Percentiles rank a stretch among this genome's conserved stretches.
These are phyloP conservation scores for Pristionchus fissidentatus DNA, from an alignment of 2,888 invertebrate genomes.

Conservation along the genomic window DNA sequence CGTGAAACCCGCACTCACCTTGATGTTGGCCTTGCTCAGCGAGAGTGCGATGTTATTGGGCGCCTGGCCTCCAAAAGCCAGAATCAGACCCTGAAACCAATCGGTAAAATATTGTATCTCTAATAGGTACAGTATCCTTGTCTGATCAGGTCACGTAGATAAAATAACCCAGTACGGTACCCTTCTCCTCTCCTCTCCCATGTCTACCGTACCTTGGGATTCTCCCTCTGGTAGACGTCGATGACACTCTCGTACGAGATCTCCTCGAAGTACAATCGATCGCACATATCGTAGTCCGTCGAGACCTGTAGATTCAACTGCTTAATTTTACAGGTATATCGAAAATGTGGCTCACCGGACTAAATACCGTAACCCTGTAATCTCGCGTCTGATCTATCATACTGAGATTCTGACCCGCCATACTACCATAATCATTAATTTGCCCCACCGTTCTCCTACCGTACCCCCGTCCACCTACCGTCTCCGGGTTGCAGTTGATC, in stretches of 20 bases:
- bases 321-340: not conserved
- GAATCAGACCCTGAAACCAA: constrained; percentile 89
- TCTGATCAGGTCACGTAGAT: no score
- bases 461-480: constrained; percentile 81
- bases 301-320: constrained; percentile 78
- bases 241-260: constrained; percentile 82
- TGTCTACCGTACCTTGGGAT: constrained; percentile 34
- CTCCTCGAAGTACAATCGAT: constrained; percentile 98
- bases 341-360: not conserved
- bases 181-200: not conserved
- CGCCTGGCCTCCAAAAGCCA: constrained; percentile 97
- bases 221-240: constrained; percentile 51
- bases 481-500: constrained; percentile 99
- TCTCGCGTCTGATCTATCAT: not conserved
- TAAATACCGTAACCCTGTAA: not conserved
- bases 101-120: not conserved
- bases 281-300: constrained; percentile 99
- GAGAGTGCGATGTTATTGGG: constrained; percentile 99
- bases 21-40: constrained; percentile 81
- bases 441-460: not conserved
- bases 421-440: not conserved
- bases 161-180: not conserved
- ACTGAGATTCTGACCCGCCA: not conserved
- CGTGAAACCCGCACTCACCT: not conserved
- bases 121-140: constrained; percentile 57